These are phyloP conservation scores for Pemphigus obesinymphae DNA, from an alignment of 1,140 invertebrate species.

Conservation along the genomic window DNA sequence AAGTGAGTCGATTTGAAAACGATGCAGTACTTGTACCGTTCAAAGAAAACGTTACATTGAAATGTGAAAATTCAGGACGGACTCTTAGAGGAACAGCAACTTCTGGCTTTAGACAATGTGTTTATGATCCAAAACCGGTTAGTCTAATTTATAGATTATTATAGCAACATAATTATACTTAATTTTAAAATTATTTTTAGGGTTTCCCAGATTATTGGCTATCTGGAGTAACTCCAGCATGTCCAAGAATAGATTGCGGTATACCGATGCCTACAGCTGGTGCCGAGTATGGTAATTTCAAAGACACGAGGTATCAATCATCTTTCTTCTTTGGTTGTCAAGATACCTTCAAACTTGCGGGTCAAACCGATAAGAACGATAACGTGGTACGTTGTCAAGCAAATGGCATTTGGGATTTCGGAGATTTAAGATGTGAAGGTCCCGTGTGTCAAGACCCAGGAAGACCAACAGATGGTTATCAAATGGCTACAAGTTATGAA, in stretches of 20 bases:
- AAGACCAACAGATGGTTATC: slow-evolving; percentile 82
- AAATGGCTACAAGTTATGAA: slow-evolving; percentile 86
- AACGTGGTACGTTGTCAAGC: slow-evolving; percentile 87
- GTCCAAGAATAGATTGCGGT: slow-evolving; percentile 83
- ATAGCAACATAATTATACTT: neutral
- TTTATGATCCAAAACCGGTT: slow-evolving; percentile 86
- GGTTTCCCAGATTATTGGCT: slow-evolving; percentile 89
- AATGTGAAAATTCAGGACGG: slow-evolving; percentile 71
- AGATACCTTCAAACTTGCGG: slow-evolving; percentile 89
- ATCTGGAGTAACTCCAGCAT: slow-evolving; percentile 76
- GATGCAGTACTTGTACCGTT: slow-evolving; percentile 80
- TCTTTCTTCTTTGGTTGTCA: slow-evolving; percentile 95
- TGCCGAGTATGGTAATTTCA: slow-evolving; percentile 81
- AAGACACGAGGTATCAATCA: slow-evolving; percentile 83
- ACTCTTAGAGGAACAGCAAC: slow-evolving; percentile 73
- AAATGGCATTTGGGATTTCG: slow-evolving; percentile 95
- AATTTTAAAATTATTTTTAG: slow-evolving; percentile 50
- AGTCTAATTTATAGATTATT: slow-evolving; percentile 47
- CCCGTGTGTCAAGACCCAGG: slow-evolving; percentile 94
- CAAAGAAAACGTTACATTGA: slow-evolving; percentile 81
- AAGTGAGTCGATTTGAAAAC: slow-evolving; percentile 67
- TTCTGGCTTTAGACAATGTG: slow-evolving; percentile 83
- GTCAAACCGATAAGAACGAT: slow-evolving; percentile 84
- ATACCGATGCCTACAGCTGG: slow-evolving; percentile 81
- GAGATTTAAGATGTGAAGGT: slow-evolving; percentile 90